phyloP scores from a whole-genome alignment of 2,797 vertebrate genomes.

The Phylloscopus collybita region DNA sequence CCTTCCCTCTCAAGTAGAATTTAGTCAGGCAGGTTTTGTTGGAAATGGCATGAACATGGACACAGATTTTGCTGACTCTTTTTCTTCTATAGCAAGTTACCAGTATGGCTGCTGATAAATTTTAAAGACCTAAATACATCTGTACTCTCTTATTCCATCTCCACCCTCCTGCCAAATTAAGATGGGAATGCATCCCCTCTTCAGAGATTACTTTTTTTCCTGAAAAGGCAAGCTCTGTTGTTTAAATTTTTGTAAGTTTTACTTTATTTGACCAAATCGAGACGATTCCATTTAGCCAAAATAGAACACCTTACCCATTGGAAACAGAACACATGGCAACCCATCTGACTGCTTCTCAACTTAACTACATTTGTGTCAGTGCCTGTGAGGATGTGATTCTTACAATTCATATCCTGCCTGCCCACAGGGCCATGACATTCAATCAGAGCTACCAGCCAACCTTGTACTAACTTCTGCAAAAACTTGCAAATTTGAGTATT shows the following conservation, averaged over 20 bases:
- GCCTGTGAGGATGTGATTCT: not conserved
- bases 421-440: not conserved
- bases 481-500: not conserved
- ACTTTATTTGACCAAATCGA: not conserved
- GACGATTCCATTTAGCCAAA: not conserved
- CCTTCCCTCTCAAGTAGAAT: not conserved
- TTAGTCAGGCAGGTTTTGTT: constrained; percentile 13
- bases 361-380: not conserved
- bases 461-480: not conserved
- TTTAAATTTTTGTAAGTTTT: not conserved
- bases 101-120: not conserved
- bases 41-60: not conserved
- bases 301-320: not conserved
- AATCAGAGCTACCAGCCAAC: not conserved
- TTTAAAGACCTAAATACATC: constrained; percentile 3
- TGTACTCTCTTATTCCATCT: not conserved
- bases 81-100: not conserved
- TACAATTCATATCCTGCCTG: not conserved
- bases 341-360: not conserved
- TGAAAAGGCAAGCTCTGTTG: not conserved
- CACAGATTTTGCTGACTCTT: not conserved
- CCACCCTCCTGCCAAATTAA: not conserved
- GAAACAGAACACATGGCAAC: not conserved
- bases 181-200: not conserved
- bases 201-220: not conserved